These are phyloP conservation scores for Ophraella communa DNA, from an alignment of 2,888 invertebrate species.

Conservation along the genomic window DNA sequence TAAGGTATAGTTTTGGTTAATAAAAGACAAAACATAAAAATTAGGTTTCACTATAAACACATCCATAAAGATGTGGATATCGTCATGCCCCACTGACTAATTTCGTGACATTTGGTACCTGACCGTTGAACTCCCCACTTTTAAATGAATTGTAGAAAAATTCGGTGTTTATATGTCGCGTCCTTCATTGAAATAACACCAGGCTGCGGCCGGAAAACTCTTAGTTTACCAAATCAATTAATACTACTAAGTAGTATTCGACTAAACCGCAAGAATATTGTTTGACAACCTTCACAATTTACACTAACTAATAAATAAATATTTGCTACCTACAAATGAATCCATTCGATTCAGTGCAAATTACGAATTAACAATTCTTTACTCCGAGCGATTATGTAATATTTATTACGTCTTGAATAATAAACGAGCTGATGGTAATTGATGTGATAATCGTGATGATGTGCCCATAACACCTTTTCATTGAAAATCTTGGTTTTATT, in stretches of 20 bases:
- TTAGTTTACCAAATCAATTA: slow-evolving; percentile 8
- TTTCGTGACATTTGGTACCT: no score
- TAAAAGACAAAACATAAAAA: no score
- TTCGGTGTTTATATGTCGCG: neutral
- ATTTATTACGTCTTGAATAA: slow-evolving; percentile 28
- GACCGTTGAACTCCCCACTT: no score
- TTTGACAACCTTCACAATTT: slow-evolving; percentile 18
- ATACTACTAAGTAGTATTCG: neutral
- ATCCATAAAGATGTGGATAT: no score
- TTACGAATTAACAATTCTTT: slow-evolving; percentile 20
- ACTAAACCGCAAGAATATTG: neutral
- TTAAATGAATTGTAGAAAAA: no score
- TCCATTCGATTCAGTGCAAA: slow-evolving; percentile 12
- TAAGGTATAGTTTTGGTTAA: no score
- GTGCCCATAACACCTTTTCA: slow-evolving; percentile 14
- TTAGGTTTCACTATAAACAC: no score
- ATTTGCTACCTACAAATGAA: slow-evolving; percentile 19
- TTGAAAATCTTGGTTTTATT: neutral
- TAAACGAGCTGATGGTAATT: slow-evolving; percentile 18
- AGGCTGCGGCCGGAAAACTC: slow-evolving; percentile 1
- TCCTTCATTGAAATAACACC: neutral
- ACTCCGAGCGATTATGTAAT: slow-evolving; percentile 24
- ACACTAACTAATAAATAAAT: slow-evolving; percentile 22
- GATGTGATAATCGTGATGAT: slow-evolving; percentile 8
- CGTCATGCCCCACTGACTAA: no score